Base-by-base conservation (phyloP, 2,113 vertebrate species). In the Helogale parvula region DNA sequence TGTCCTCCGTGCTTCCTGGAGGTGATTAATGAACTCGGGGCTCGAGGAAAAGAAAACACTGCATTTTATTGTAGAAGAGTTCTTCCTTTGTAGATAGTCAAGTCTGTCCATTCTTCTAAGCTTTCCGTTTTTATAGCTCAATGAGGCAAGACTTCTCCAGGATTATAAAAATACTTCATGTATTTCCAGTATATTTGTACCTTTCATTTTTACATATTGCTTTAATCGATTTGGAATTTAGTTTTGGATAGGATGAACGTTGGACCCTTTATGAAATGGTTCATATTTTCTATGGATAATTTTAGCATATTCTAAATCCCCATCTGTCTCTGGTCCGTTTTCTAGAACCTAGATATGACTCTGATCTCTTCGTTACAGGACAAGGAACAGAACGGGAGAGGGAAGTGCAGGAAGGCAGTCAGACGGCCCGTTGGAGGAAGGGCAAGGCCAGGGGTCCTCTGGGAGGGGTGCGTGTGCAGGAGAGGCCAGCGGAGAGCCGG, bases 101-200 rank as follows among this genome's bases (percentile, higher is more conserved):
- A 77, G 47, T 96, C 94, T 93, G 84, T 81, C 84, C 66, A 66
- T 71, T 96, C 79, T 90, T 57, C 88, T 92, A 97, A 94, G 85
- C 80, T 94, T 89, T 87, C 65, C 45, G 2, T 60, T 93, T 33
- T 94, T 93, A 74, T 89, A 27, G 86, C 19, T 92, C 86, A 81
- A 77, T 47, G 74, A 96, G 35, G 35, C 31, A 90, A 90, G 21
- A 17, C 52, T 90, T 96, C 38, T 81, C 47, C 74, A 71, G 54
- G 82, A 86, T 77, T 68, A 69, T 65, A 65, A 90, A 77, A 74
- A 54, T 10, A 71, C n/a, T 60, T 57, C 19, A 7, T 14, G 11
- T 41, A 85, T 84, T 87, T 71, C 38, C 38, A 25, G 33, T 47
- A 29, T 10, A 57, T 74, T 93, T 38, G 2, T 69, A 52, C 0